These are phyloP conservation scores for Macropus fuliginosus DNA, from an alignment of 2,797 vertebrate species.

Conservation along the genomic window DNA sequence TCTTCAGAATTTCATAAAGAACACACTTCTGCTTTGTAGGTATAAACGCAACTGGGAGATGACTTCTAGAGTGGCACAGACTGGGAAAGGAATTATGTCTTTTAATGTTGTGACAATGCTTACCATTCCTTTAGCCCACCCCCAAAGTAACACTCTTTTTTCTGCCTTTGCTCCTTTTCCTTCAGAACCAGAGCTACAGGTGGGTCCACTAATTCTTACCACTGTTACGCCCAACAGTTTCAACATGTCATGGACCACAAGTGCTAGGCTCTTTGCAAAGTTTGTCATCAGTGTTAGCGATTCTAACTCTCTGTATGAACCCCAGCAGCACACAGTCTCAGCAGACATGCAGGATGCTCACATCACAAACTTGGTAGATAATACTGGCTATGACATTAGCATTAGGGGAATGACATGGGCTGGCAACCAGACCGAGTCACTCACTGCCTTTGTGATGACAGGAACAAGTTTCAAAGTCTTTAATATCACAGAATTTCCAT, in stretches of 20 bases:
- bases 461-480: constrained; percentile 85
- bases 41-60: not conserved
- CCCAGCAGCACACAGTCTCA: constrained; percentile 88
- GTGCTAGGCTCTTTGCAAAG: constrained; percentile 89
- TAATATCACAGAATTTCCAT: not conserved
- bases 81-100: constrained; percentile 15
- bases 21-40: not conserved
- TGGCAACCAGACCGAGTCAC: constrained; percentile 87
- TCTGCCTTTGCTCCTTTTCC: constrained; percentile 82
- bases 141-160: constrained; percentile 17
- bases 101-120: not conserved
- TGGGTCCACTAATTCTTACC: constrained; percentile 88
- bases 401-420: constrained; percentile 88
- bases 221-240: constrained; percentile 90
- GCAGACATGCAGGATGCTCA: constrained; percentile 85
- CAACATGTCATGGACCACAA: constrained; percentile 90
- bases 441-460: constrained; percentile 90
- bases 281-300: constrained; percentile 89
- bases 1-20: not conserved
- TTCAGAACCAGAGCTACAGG: constrained; percentile 91
- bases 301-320: constrained; percentile 83
- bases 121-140: not conserved
- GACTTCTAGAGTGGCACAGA: constrained; percentile 10
- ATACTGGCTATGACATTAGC: constrained; percentile 90
- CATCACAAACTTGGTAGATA: constrained; percentile 88